These are phyloP conservation scores for Digitonthophagus gazella DNA, from an alignment of 2,888 invertebrate genomes.

Conservation along the genomic window DNA sequence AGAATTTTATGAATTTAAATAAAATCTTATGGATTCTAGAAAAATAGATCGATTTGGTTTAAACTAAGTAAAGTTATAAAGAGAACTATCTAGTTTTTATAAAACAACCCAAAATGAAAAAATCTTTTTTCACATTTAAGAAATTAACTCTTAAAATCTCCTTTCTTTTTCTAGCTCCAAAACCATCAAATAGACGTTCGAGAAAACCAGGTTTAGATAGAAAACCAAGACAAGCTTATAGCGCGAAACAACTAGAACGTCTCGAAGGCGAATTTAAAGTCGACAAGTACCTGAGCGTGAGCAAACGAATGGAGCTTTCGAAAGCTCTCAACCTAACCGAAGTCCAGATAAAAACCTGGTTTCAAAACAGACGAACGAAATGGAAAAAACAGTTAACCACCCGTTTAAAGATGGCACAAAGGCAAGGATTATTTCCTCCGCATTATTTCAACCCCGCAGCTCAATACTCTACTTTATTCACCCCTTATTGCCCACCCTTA, in stretches of 20 bases:
- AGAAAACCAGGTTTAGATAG: constrained; percentile 87
- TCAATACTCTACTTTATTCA: constrained; percentile 59
- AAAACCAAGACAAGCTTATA: constrained; percentile 95
- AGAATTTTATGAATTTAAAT: too few species aligned
- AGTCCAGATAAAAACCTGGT: constrained; percentile 97
- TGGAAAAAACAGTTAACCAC: constrained; percentile 97
- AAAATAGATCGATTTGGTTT: too few species aligned
- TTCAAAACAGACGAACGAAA: constrained; percentile 92
- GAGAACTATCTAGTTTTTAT: too few species aligned
- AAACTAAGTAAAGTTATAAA: too few species aligned
- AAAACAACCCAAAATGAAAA: too few species aligned
- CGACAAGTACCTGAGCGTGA: constrained; percentile 95
- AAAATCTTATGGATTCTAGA: too few species aligned
- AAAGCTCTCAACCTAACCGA: constrained; percentile 86
- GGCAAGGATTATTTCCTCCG: constrained; percentile 75
- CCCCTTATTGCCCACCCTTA: constrained; percentile 63
- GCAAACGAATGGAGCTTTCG: constrained; percentile 90
- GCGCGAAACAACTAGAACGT: constrained; percentile 87
- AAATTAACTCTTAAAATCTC: not conserved
- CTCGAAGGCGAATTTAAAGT: constrained; percentile 92
- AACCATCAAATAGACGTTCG: constrained; percentile 74
- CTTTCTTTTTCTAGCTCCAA: constrained; percentile 64
- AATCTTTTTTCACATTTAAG: too few species aligned
- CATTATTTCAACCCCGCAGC: constrained; percentile 66
- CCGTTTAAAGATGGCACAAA: constrained; percentile 81